phyloP scores from a whole-genome alignment of 2,113 vertebrate species.

The Catagonus wagneri region DNA sequence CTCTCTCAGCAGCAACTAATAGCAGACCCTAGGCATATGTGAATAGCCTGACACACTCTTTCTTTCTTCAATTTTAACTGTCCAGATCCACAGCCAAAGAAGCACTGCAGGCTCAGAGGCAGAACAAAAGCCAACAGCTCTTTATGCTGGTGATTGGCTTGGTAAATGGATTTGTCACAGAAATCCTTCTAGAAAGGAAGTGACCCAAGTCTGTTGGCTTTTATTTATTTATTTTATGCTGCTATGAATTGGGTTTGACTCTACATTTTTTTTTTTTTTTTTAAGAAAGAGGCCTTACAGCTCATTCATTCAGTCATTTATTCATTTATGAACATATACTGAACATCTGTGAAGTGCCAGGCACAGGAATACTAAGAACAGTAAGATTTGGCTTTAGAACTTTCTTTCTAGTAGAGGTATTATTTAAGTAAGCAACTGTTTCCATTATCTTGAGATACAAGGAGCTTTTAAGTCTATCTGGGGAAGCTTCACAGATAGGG shows the following conservation, averaged over 20 bases:
- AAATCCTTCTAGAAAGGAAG: constrained; percentile 58
- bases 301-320: neutral
- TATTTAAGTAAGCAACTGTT: neutral
- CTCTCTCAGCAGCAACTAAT: constrained; percentile 47
- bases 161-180: constrained; percentile 59
- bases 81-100: neutral
- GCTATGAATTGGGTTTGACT: neutral
- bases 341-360: neutral
- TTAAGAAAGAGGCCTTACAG: neutral
- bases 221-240: constrained; percentile 41
- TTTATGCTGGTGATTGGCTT: constrained; percentile 48
- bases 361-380: neutral
- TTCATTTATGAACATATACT: neutral
- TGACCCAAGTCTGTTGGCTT: neutral
- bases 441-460: neutral
- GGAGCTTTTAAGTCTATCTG: neutral
- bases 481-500: neutral
- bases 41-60: neutral
- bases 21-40: neutral
- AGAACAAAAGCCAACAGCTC: neutral
- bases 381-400: neutral
- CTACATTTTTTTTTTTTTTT: neutral
- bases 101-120: neutral
- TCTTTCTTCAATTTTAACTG: constrained; percentile 14
- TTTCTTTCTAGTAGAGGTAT: neutral